A percentile compares a stretch with the other conserved stretches of the same genome.
phyloP scores from a whole-genome alignment of 2,888 invertebrate species.

The Melipona beecheii region DNA sequence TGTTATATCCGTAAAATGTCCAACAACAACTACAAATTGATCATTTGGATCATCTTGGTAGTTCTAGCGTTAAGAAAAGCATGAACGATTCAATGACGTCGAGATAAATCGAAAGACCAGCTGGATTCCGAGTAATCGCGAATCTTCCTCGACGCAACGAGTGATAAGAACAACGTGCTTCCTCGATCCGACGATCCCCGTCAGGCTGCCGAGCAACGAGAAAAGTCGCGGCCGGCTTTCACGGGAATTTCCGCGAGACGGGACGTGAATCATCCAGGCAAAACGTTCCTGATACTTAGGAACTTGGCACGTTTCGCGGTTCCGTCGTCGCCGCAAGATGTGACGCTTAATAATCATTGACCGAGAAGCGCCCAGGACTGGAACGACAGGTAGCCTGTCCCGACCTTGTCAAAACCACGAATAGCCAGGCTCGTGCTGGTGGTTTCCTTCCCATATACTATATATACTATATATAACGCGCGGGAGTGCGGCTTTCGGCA shows the following conservation, averaged over 20 bases:
- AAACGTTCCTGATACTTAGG: constrained; percentile 36
- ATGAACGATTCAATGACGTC: neutral
- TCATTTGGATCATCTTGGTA: no score
- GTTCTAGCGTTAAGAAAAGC: no score
- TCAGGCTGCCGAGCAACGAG: neutral
- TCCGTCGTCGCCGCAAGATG: constrained; percentile 52
- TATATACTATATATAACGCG: constrained; percentile 3
- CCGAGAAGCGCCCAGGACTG: constrained; percentile 40
- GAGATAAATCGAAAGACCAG: neutral
- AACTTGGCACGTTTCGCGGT: constrained; percentile 47
- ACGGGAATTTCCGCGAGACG: constrained; percentile 20
- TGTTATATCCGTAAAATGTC: no score
- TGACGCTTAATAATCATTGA: constrained; percentile 61
- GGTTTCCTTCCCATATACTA: constrained; percentile 51
- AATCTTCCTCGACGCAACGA: neutral
- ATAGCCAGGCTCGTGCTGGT: constrained; percentile 65
- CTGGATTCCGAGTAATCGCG: neutral
- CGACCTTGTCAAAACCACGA: constrained; percentile 78
- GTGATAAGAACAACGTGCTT: neutral
- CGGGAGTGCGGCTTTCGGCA: constrained; percentile 70
- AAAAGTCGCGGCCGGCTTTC: neutral
- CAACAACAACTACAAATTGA: no score
- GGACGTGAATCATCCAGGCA: neutral
- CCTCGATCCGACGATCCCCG: neutral
- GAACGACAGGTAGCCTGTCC: constrained; percentile 56